Conservation (phyloP, 2,888 invertebrate genomes). For the Petrolisthes cinctipes region DNA sequence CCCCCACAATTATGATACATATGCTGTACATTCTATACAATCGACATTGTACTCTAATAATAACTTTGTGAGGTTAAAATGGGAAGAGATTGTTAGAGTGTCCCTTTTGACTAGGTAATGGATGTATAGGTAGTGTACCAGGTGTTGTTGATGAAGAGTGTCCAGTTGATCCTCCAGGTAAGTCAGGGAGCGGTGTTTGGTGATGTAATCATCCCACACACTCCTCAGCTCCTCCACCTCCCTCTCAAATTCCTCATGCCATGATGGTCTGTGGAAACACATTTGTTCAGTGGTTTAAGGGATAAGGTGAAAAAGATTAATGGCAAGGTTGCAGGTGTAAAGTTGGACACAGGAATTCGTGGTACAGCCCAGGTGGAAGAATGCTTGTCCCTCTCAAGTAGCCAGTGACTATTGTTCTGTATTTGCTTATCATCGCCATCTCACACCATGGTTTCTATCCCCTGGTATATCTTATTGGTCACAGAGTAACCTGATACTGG, state of each 20-base stretch:
- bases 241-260: constrained; percentile 41
- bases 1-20: too few species aligned
- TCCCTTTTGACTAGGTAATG: too few species aligned
- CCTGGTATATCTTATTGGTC: too few species aligned
- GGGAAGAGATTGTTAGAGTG: too few species aligned
- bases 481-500: too few species aligned
- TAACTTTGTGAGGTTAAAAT: too few species aligned
- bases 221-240: constrained; percentile 31
- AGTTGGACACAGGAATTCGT: not conserved
- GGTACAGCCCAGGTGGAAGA: not conserved
- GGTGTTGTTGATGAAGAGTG: constrained; percentile 19
- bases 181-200: constrained; percentile 28
- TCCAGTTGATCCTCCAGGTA: constrained; percentile 38
- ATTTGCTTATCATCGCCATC: too few species aligned
- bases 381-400: not conserved
- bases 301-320: not conserved
- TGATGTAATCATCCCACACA: constrained; percentile 40
- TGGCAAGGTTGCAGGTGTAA: not conserved
- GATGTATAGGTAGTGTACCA: not conserved
- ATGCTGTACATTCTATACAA: too few species aligned
- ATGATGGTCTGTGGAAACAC: constrained; percentile 31
- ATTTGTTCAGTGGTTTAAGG: not conserved
- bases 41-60: too few species aligned
- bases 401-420: too few species aligned
- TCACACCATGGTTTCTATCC: too few species aligned